Evolutionary conservation across 2,888 invertebrate genomes (phyloP), one percentile per base, ranked within the genome.

Genomic region (Cephonodes hylas): DNA sequence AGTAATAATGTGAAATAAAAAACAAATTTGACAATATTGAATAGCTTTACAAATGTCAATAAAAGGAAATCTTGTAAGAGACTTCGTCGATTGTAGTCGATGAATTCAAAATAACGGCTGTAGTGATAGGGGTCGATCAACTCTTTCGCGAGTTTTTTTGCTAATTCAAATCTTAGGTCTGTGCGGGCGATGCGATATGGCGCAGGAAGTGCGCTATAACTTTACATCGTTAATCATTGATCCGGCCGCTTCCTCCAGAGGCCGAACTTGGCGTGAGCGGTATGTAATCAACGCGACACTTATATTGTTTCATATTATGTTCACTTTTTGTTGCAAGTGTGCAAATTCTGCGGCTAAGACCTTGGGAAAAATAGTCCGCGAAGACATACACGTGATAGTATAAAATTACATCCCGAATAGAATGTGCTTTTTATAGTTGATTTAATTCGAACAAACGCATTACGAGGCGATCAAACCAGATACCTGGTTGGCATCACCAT

Each of bases 201-300:
- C 80, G 69, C 85, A 87, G 89, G 89, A 89, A 87, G 86, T 87
- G 69, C 76, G 82, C 83, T 78, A 80, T 84, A 84, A 82, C 63
- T 67, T 78, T 73, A 74, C 71, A 74, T 78, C 80, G 81, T 85
- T 84, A 83, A 83, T 83, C 82, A 81, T 76, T 74, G 74, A 78
- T 75, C 74, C 77, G 78, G 74, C 75, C 80, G 82, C 83, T 84
- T 84, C 81, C 77, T 80, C 73, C 79, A 76, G 70, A 73, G 23
- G 22, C 13, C 25, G 66, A 70, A 66, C 67, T 70, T 69, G 61
- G 70, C 64, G 65, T 69, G 79, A 58, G 38, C 58, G 23, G 46
- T 46, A 18, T 25, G 42, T 53, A 59, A 38, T 59, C 25, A 42
- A 34, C 25, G 75, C 76, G 81, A 81, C 84, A 85, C 79, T 84